These are phyloP conservation scores for Lynx canadensis DNA, from an alignment of 2,113 vertebrate genomes.

Conservation along the genomic window DNA sequence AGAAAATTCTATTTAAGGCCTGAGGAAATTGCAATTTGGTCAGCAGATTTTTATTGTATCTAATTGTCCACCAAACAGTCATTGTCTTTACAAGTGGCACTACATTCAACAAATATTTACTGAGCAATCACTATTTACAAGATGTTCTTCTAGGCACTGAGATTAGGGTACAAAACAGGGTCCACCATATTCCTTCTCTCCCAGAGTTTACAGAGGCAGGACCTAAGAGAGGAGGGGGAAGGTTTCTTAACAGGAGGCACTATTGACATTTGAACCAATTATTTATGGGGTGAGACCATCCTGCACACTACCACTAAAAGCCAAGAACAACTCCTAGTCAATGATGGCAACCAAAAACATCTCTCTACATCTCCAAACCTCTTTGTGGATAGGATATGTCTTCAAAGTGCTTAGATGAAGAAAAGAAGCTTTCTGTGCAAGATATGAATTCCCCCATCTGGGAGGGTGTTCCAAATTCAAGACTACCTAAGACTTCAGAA, in stretches of 20 bases:
- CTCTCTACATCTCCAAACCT: background rate
- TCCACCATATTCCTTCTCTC: background rate
- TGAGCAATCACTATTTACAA: background rate
- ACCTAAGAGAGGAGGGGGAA: background rate
- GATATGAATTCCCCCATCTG: background rate
- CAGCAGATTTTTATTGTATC: background rate
- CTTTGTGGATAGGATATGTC: background rate
- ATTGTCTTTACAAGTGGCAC: background rate
- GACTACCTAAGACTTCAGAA: background rate
- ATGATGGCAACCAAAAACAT: background rate
- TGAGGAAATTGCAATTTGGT: background rate
- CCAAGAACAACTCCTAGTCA: background rate
- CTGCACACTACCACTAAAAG: background rate
- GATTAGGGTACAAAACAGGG: background rate
- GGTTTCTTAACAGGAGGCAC: background rate
- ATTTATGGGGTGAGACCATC: background rate
- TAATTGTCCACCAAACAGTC: background rate
- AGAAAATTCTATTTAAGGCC: background rate
- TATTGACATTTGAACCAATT: background rate
- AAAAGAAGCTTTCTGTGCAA: slow-evolving; percentile 16
- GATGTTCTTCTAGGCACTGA: background rate
- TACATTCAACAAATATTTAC: background rate
- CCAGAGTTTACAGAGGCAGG: background rate
- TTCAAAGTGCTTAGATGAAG: background rate
- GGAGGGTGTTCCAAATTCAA: background rate